Conservation (phyloP, 2,113 vertebrate species). For the Macheiramphus alcinus region DNA sequence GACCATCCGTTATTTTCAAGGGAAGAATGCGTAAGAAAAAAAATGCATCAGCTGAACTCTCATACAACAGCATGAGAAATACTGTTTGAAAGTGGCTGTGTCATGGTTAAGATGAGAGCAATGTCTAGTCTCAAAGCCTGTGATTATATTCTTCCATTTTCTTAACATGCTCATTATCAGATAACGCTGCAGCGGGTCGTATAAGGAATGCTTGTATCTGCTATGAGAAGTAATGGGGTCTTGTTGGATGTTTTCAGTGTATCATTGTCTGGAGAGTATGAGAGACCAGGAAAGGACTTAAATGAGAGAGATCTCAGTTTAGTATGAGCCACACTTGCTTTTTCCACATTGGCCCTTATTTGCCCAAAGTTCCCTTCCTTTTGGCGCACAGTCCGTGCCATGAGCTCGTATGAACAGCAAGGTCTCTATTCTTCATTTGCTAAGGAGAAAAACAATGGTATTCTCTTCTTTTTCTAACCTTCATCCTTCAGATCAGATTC, state of each 20-base stretch:
- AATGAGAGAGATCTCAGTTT: not conserved
- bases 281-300: not conserved
- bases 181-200: not conserved
- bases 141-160: not conserved
- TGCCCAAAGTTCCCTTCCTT: not conserved
- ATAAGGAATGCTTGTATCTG: not conserved
- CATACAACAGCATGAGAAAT: not conserved
- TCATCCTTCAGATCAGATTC: not conserved
- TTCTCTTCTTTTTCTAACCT: not conserved
- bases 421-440: not conserved
- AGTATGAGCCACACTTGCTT: not conserved
- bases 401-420: not conserved
- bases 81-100: not conserved
- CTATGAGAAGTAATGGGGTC: not conserved
- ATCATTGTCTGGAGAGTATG: not conserved
- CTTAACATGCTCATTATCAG: not conserved
- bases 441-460: not conserved
- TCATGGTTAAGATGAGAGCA: not conserved
- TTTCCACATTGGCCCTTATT: not conserved
- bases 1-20: not conserved
- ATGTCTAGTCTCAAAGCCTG: not conserved
- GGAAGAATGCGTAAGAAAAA: not conserved
- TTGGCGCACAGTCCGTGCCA: not conserved
- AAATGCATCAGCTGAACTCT: not conserved
- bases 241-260: not conserved